Evolutionary conservation across 2,113 vertebrate genomes (phyloP).

Genomic region (Pipa parva): DNA sequence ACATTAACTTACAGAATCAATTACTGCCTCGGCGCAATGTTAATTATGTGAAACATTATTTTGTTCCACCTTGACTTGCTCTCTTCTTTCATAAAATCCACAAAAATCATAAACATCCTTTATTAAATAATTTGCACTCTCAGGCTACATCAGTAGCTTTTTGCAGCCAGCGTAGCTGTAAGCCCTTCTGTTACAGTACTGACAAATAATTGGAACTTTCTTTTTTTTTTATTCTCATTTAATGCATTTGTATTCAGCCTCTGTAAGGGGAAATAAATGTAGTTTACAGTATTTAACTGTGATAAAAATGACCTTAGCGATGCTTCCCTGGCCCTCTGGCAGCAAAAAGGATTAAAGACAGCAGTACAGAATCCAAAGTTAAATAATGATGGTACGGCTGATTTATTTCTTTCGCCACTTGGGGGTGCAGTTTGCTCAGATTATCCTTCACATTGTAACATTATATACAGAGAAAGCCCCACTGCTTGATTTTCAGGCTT

Average conservation of each 20-base stretch:
- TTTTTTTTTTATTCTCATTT: not conserved
- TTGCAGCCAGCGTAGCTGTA: too few relatives aligned
- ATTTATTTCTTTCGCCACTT: not conserved
- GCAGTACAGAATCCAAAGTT: not conserved
- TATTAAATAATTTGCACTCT: too few relatives aligned
- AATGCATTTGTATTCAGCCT: not conserved
- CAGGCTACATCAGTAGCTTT: too few relatives aligned
- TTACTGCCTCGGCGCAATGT: too few relatives aligned
- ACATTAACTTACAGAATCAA: too few relatives aligned
- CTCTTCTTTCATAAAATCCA: too few relatives aligned
- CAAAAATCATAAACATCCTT: too few relatives aligned
- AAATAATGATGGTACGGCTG: not conserved
- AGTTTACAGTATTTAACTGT: constrained; percentile 7
- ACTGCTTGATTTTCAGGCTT: constrained; percentile 2
- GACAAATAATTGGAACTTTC: not conserved
- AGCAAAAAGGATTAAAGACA: not conserved
- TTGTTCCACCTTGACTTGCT: too few relatives aligned
- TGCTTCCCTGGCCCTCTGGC: not conserved
- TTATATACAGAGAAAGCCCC: not conserved
- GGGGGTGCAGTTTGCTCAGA: constrained; percentile 17
- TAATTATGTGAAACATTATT: too few relatives aligned
- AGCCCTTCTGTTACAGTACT: too few relatives aligned
- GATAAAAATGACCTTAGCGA: not conserved
- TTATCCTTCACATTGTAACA: not conserved
- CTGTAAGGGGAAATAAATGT: not conserved